A percentile compares a stretch with the other conserved stretches of the same genome.
Conservation (phyloP, 64 coral and sea anemone genomes). For the Dendronephthya gigantea region DNA sequence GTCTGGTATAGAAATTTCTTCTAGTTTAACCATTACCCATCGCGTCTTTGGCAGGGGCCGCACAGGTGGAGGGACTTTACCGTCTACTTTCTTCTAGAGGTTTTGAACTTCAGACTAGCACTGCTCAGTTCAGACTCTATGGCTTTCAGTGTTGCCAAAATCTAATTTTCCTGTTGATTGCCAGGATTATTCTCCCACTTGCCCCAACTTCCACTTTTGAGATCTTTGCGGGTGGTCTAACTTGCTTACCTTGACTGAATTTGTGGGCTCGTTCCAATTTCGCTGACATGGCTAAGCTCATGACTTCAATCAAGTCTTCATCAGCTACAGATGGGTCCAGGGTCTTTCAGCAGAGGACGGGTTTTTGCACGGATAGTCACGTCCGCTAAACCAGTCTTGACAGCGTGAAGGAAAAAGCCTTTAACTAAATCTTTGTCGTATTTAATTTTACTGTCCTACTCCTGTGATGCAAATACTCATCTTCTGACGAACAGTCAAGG, state of each 20-base stretch:
- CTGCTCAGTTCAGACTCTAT: background rate
- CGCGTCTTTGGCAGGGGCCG: no score
- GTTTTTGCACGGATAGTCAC: conserved; percentile 45
- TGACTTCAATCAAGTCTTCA: conserved; percentile 45
- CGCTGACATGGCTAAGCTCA: conserved; percentile 35
- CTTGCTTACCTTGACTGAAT: background rate
- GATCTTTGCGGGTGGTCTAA: background rate
- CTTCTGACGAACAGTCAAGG: conserved; percentile 37
- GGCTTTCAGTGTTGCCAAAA: conserved; percentile 8
- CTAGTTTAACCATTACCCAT: no score
- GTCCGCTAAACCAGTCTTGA: conserved; percentile 44
- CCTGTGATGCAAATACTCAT: conserved; percentile 53
- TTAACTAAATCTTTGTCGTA: conserved; percentile 41
- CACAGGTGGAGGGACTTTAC: background rate
- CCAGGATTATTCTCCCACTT: background rate
- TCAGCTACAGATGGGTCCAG: conserved; percentile 7
- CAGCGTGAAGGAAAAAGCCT: conserved; percentile 40
- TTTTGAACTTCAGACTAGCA: background rate
- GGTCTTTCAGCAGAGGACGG: conserved; percentile 7
- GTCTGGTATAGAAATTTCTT: background rate
- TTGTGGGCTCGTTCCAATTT: conserved; percentile 29
- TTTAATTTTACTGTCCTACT: conserved; percentile 32
- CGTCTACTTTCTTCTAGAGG: background rate
- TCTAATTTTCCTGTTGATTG: background rate
- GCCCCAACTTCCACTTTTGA: background rate